Evolutionary conservation across 2,113 vertebrate species (phyloP), one percentile per base, ranked within the genome.

Genomic region (Atlantisia rogersi): DNA sequence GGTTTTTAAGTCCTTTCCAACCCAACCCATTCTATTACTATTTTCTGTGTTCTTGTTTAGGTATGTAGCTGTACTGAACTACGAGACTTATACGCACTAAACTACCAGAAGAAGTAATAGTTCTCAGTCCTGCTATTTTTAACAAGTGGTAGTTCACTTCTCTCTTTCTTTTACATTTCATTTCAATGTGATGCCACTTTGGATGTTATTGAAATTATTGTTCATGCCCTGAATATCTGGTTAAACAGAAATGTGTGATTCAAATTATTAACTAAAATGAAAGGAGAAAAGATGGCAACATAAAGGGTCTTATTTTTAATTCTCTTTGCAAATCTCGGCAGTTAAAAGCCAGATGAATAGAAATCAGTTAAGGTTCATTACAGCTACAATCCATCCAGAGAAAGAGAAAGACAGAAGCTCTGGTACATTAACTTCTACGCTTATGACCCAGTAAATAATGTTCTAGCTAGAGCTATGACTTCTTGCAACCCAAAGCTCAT

Each of bases 351-450:
- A 98, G 98, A 98, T 98, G 95, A 96, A 97, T 94, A 94, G 78
- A 97, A 98, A 98, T 98, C 98, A 98, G 98, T 98, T 97, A 98
- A 98, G 98, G 98, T 98, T 98, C 98, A 98, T 99, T 99, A 99
- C 96, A 97, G 97, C 83, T 87, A 86, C 95, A 98, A 98, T 98
- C 97, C 95, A 86, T 98, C 98, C 98, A 98, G 95, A 98, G 98
- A 98, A 94, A 94, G 95, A 95, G 88, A 98, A 98, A 98, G 97
- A 98, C 76, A 97, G 96, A 97, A 98, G 97, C 97, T 97, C 97
- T 98, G 98, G 94, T 98, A 98, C 98, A 98, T 99, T 99, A 98
- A 98, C 97, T 99, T 99, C 98, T 98, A 98, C 58, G 95, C 98
- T 98, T 98, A 94, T 98, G 98, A 98, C 97, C 97, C 90, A 92